Evolutionary conservation across 2,797 vertebrate genomes (phyloP).

Genomic region (Darevskia mixta): DNA sequence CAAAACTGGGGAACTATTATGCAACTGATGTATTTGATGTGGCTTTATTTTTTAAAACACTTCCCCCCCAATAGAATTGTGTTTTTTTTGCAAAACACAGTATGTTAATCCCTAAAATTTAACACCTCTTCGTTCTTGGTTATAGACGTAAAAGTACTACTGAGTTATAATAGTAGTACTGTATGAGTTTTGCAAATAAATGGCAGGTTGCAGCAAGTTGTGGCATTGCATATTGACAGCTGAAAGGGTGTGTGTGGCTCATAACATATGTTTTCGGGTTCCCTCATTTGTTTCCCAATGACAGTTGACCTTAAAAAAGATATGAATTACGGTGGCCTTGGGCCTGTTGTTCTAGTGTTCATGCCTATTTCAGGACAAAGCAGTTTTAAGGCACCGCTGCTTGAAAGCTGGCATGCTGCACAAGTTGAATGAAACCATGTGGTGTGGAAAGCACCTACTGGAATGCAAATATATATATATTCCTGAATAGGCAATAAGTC

Average conservation of each 20-base stretch:
- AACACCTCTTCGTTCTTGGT: not conserved
- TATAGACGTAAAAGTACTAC: constrained; percentile 1
- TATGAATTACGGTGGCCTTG: not conserved
- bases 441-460: not conserved
- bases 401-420: not conserved
- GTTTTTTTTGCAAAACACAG: not conserved
- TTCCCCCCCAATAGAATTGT: not conserved
- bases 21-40: not conserved
- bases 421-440: not conserved
- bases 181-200: constrained; percentile 15
- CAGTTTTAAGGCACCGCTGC: not conserved
- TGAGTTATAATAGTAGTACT: constrained; percentile 41
- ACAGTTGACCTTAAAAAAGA: not conserved
- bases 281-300: not conserved
- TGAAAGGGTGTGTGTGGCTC: not conserved
- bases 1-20: not conserved
- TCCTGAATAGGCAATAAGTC: constrained; percentile 8
- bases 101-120: not conserved
- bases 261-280: not conserved
- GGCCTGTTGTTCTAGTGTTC: not conserved
- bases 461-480: constrained; percentile 23
- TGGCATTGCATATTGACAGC: constrained; percentile 37
- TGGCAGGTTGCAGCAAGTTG: not conserved
- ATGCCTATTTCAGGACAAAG: not conserved
- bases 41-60: not conserved